Evolutionary conservation across 1,140 invertebrate genomes (phyloP), one percentile per base, ranked within the genome.

Genomic region (Penaeus japonicus): DNA sequence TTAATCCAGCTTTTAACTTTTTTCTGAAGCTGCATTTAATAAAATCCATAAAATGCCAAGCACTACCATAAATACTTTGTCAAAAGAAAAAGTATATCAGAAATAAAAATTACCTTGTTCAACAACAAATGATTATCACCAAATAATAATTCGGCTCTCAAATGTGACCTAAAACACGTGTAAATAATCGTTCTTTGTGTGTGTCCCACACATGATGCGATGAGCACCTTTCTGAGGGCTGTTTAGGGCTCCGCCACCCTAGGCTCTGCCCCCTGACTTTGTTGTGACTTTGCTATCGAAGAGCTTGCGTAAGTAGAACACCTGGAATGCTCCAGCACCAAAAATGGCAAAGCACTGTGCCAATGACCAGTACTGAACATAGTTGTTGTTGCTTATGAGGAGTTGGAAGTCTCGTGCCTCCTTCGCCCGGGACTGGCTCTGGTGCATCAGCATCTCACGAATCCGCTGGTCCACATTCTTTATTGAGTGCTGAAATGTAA

Each of bases 221-320:
- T 20, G 15, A 84, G 24, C 54, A 84, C 59, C 73, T 32, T 55
- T 53, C n/a, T 82, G 35, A 82, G 59, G 22, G 65, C 32, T 47
- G 47, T 47, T 15, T 47, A 47, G 47, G 15, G 47, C 47, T 15
- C 47, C 4, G 54, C 2, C 35, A 78, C 73, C 73, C 77, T 87
- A 87, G 62, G 87, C 80, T 62, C 73, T 77, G 18, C 89, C 73
- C 30, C 82, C 77, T 39, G 81, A 79, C 92, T 87, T 87, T 12
- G 86, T 82, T 7, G 78, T 93, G n/a, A 93, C 92, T 91, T 96
- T 96, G 0, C 95, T 94, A 90, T 97, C 95, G 92, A 98, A 98
- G 3, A 98, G 93, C 93, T 97, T 96, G 90, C 96, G 94, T 17
- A 98, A 95, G 93, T 98, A 98, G 92, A 96, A 97, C 0, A 98